Evolutionary conservation across 53 echinoderm and acorn worm genomes (phyloP).

Genomic region (Hippasteria phrygiana): DNA sequence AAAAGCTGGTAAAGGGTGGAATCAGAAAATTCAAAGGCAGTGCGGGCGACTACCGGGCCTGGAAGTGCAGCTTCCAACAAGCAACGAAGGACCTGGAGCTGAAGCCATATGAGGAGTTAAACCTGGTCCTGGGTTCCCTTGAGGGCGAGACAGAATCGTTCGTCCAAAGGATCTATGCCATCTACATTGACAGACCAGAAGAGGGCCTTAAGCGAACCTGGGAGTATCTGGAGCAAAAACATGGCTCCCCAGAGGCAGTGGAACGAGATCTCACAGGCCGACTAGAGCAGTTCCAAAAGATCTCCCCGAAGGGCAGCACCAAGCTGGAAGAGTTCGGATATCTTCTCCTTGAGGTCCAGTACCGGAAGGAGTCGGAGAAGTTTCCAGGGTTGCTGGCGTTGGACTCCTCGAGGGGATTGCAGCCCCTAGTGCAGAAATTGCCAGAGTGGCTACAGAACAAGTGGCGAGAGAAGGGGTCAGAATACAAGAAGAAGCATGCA

Average conservation of each 20-base stretch:
- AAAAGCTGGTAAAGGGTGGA: constrained; percentile 66
- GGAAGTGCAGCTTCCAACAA: constrained; percentile 70
- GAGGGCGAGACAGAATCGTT: constrained; percentile 57
- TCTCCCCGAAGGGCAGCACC: constrained; percentile 41
- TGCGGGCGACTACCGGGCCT: constrained; percentile 64
- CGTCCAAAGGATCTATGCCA: constrained; percentile 66
- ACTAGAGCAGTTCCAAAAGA: constrained; percentile 68
- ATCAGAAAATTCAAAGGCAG: constrained; percentile 60
- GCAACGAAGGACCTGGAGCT: constrained; percentile 69
- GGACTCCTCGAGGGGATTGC: constrained; percentile 69
- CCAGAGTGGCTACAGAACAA: constrained; percentile 63
- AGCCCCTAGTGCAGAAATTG: constrained; percentile 69
- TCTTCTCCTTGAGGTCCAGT: constrained; percentile 66
- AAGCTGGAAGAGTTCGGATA: constrained; percentile 74
- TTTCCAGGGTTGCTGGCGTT: constrained; percentile 67
- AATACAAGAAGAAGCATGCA: constrained; percentile 60
- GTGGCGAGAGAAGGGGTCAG: constrained; percentile 70
- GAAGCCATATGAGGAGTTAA: constrained; percentile 66
- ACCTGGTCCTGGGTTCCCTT: constrained; percentile 66
- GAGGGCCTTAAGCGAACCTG: constrained; percentile 67
- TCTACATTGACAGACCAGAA: constrained; percentile 70
- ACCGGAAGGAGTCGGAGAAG: constrained; percentile 46
- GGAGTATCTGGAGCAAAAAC: constrained; percentile 61
- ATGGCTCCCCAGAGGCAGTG: constrained; percentile 77
- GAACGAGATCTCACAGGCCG: constrained; percentile 66